phyloP scores from a whole-genome alignment of 2,888 invertebrate genomes.

The Chaetoderma sp. region DNA sequence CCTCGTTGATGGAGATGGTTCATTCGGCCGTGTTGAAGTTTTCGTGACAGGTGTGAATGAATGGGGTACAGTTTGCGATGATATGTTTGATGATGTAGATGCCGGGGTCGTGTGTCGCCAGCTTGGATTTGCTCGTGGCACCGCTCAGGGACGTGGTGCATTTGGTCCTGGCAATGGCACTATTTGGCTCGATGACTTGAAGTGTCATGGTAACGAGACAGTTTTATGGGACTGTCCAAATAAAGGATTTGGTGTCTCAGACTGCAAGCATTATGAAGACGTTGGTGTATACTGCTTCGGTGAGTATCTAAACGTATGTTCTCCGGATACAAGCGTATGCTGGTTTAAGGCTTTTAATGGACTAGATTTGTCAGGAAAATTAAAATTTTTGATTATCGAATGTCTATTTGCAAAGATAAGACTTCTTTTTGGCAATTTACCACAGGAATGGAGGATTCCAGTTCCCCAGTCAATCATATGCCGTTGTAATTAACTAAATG shows the following conservation, averaged over 20 bases:
- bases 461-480: too few relatives aligned
- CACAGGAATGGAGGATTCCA: background rate
- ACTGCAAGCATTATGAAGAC: slow-evolving; percentile 53
- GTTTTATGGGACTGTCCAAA: slow-evolving; percentile 43
- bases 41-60: slow-evolving; percentile 46
- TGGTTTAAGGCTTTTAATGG: background rate
- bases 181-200: slow-evolving; percentile 56
- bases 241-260: slow-evolving; percentile 47
- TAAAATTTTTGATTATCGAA: background rate
- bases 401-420: too few relatives aligned
- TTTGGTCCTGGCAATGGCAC: slow-evolving; percentile 46
- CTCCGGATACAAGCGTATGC: background rate
- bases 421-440: too few relatives aligned
- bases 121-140: slow-evolving; percentile 49
- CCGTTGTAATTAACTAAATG: background rate
- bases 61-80: slow-evolving; percentile 62
- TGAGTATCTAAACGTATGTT: slow-evolving; percentile 23
- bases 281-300: slow-evolving; percentile 48
- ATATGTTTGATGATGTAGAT: slow-evolving; percentile 53
- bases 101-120: slow-evolving; percentile 53
- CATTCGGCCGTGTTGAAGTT: slow-evolving; percentile 80
- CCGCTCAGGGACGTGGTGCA: slow-evolving; percentile 36
- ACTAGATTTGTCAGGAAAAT: background rate
- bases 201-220: slow-evolving; percentile 47
- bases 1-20: slow-evolving; percentile 74